These are phyloP conservation scores for Tragelaphus eurycerus DNA, from an alignment of 2,797 vertebrate genomes.

Conservation along the genomic window DNA sequence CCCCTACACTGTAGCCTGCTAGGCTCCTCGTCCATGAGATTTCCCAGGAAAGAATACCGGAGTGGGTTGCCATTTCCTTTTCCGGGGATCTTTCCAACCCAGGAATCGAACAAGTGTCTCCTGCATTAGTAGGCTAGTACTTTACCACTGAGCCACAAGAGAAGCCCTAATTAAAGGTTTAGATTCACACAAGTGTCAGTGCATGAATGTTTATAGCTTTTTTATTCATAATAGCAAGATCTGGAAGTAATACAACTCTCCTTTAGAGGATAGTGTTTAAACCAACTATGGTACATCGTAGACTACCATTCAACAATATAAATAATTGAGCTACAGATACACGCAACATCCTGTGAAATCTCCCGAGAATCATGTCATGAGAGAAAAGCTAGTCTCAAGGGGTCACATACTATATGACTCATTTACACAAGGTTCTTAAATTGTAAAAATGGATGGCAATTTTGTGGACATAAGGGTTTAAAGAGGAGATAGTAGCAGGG, in stretches of 20 bases:
- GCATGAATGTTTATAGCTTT: neutral
- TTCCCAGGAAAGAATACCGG: neutral
- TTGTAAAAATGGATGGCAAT: neutral
- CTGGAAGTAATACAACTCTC: neutral
- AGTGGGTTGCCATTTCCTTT: neutral
- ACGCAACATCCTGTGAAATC: neutral
- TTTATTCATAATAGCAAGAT: neutral
- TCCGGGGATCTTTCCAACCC: neutral
- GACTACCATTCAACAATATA: neutral
- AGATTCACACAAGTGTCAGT: neutral
- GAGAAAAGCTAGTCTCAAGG: neutral
- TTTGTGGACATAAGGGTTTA: neutral
- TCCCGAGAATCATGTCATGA: neutral
- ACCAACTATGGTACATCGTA: neutral
- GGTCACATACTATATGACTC: neutral
- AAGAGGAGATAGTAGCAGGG: fast-evolving
- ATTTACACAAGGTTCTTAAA: neutral
- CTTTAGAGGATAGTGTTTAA: neutral
- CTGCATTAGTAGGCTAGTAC: neutral
- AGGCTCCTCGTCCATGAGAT: neutral
- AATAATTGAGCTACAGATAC: neutral
- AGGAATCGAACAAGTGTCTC: neutral
- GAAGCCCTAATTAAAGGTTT: neutral
- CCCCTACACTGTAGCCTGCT: neutral
- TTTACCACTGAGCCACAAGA: neutral